These are phyloP conservation scores for Serripes groenlandicus DNA, from an alignment of 2,888 invertebrate species.

Conservation along the genomic window DNA sequence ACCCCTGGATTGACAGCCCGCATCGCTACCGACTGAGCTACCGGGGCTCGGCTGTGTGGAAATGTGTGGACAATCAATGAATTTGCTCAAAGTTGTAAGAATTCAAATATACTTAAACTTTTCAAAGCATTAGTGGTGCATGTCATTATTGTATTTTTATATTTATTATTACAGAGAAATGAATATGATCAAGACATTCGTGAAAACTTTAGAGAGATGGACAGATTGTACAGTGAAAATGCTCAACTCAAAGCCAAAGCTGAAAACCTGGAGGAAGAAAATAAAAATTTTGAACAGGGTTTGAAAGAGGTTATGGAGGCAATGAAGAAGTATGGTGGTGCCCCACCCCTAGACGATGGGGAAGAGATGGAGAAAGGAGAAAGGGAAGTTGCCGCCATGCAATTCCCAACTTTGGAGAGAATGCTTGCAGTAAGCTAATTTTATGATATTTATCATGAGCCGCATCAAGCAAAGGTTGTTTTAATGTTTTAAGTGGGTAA, in stretches of 20 bases:
- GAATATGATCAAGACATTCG: constrained; percentile 82
- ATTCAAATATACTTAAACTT: no score
- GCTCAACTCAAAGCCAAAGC: constrained; percentile 78
- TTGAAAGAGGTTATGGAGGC: constrained; percentile 83
- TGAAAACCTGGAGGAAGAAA: constrained; percentile 81
- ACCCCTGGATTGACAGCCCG: no score
- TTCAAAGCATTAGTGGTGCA: no score
- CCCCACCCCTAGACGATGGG: constrained; percentile 19
- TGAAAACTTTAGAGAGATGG: constrained; percentile 80
- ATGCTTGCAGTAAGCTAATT: constrained; percentile 85
- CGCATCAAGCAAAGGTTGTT: no score
- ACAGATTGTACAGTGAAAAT: constrained; percentile 81
- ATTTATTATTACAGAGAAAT: constrained; percentile 75
- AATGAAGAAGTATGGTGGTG: constrained; percentile 64
- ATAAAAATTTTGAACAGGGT: constrained; percentile 81
- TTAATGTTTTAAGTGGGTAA: no score
- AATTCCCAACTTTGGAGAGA: constrained; percentile 85
- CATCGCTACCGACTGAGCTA: no score
- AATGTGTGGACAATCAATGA: no score
- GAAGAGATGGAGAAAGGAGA: constrained; percentile 59
- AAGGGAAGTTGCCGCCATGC: constrained; percentile 64
- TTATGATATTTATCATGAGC: no score
- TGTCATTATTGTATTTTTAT: no score
- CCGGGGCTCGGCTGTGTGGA: no score
- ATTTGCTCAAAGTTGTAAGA: no score